Conservation (phyloP, 2,888 invertebrate genomes). For the Diplazon laetatorius region DNA sequence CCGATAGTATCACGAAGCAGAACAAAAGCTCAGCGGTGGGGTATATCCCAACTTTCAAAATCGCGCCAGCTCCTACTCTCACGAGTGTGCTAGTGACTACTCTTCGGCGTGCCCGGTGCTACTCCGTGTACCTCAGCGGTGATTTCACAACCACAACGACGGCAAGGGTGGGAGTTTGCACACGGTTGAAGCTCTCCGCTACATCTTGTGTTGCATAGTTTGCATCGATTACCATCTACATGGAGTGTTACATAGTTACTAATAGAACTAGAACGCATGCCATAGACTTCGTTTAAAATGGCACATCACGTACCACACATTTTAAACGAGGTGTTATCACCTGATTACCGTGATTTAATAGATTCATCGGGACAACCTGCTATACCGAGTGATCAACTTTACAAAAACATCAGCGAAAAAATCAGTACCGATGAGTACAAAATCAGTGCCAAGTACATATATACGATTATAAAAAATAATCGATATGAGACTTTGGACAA, state of each 20-base stretch:
- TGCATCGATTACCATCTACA: no score
- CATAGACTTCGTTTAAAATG: constrained; percentile 13
- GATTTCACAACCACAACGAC: background rate
- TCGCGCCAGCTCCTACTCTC: background rate
- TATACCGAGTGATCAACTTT: constrained; percentile 40
- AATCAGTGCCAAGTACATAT: constrained; percentile 43
- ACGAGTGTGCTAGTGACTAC: background rate
- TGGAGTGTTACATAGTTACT: no score
- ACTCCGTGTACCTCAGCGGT: background rate
- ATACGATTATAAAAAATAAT: constrained; percentile 45
- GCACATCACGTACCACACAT: constrained; percentile 28
- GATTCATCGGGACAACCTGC: constrained; percentile 39
- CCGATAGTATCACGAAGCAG: no score
- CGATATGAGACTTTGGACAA: constrained; percentile 45
- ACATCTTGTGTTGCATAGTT: no score
- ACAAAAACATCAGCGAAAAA: constrained; percentile 34
- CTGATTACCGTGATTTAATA: constrained; percentile 29
- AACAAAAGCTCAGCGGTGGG: no score
- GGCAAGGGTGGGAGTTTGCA: background rate
- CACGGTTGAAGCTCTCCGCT: no score
- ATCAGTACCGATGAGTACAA: constrained; percentile 23
- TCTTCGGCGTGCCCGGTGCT: background rate
- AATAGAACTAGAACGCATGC: background rate
- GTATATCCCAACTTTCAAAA: no score
- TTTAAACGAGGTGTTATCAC: constrained; percentile 31